Evolutionary conservation across 2,113 vertebrate species (phyloP), one percentile per base, ranked within the genome.

Genomic region (Dendropsophus ebraccatus): DNA sequence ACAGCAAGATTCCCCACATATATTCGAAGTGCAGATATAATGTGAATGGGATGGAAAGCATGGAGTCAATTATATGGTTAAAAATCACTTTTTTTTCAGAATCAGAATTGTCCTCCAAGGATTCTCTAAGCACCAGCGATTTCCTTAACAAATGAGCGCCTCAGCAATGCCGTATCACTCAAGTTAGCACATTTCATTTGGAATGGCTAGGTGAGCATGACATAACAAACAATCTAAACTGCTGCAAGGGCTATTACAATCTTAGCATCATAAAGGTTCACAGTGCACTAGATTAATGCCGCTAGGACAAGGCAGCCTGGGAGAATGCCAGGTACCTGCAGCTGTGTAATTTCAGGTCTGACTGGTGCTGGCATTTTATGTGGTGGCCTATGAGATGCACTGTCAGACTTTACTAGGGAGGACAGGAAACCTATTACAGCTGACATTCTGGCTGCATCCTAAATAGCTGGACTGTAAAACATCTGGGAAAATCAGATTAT

Each of bases 211-310:
- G 84, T 81, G 77, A 81, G 84, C 84, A 81, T 81, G 76, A 60
- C 84, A 80, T 19, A 81, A 74, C 77, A 86, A 86, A 86, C 77
- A 81, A 86, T 81, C 84, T 73, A 81, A 86, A 86, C 35, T 62
- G 76, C 77, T 72, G 65, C 84, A 72, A 54, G 37, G 65, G 50
- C 84, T 32, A 81, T 86, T 73, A 86, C 52, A 86, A 80, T 80
- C 78, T 19, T 72, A 86, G 32, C 76, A 72, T 72, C 84, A 79
- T 56, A 72, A 86, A 86, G n/a, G 47, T 72, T 72, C 84, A 86
- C 49, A 79, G 75, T 86, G 84, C 76, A 21, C 69, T 30, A 32
- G 65, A 86, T 79, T 86, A 70, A 86, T 86, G 70, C 41, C 45
- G 50, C 47, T 30, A 86, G 47, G 76, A 30, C 65, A 81, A 23